Conservation (phyloP, 2,888 invertebrate genomes). For the Scaptomyza cyrtandrae region DNA sequence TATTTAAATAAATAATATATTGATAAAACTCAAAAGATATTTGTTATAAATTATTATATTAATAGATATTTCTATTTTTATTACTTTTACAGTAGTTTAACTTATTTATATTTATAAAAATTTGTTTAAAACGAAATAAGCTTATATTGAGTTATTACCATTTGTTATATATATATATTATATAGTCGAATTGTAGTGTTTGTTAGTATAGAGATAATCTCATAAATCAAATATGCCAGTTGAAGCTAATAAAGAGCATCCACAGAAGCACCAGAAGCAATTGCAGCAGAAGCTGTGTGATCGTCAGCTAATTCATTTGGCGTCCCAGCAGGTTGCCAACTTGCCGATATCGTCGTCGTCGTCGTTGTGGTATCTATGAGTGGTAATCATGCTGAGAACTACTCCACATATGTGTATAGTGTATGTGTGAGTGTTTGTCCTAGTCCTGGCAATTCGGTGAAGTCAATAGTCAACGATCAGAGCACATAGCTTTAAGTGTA, state of each 20-base stretch:
- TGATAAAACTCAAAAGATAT: no score
- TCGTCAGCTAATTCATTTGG: slow-evolving; percentile 79
- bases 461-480: slow-evolving; percentile 40
- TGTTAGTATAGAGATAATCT: slow-evolving; percentile 6
- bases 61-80: no score
- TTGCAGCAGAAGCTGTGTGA: slow-evolving; percentile 43
- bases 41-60: no score
- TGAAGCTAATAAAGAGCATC: slow-evolving; percentile 17
- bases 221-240: slow-evolving; percentile 32
- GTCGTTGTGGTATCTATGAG: slow-evolving; percentile 73
- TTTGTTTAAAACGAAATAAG: no score
- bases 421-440: slow-evolving; percentile 23
- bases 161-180: no score
- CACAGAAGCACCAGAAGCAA: slow-evolving; percentile 41
- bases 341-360: not conserved
- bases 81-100: no score
- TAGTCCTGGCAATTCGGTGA: slow-evolving; percentile 62
- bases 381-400: slow-evolving; percentile 79
- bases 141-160: no score
- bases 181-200: not conserved
- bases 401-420: slow-evolving; percentile 47
- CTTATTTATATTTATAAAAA: no score
- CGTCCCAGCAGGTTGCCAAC: slow-evolving; percentile 74
- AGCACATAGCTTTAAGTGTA: slow-evolving; percentile 68
- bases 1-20: not conserved